These are phyloP conservation scores for Squalus acanthias DNA, from an alignment of 2,797 vertebrate genomes.

Conservation along the genomic window DNA sequence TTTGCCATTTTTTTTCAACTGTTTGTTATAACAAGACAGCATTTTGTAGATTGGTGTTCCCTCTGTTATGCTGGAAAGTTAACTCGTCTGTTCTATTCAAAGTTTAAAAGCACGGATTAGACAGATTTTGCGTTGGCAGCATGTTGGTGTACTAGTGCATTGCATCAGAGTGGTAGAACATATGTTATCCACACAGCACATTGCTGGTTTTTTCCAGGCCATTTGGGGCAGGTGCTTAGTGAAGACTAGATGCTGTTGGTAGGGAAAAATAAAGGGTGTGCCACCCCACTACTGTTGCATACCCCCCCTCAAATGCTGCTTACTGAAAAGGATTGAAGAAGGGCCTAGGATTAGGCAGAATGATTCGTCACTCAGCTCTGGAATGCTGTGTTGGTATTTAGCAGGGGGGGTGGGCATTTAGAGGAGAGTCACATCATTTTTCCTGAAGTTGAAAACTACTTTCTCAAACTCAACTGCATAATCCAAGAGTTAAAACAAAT, in stretches of 20 bases:
- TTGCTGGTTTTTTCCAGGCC: background rate
- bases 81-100: background rate
- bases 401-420: background rate
- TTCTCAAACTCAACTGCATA: background rate
- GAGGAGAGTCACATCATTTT: background rate
- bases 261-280: background rate
- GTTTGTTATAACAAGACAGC: background rate
- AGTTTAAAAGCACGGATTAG: background rate
- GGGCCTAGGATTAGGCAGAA: background rate
- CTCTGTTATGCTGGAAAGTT: slow-evolving; percentile 16
- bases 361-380: background rate
- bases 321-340: background rate
- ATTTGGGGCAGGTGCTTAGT: background rate
- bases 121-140: background rate
- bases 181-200: background rate
- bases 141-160: background rate
- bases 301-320: background rate
- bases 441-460: background rate
- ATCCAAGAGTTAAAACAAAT: background rate
- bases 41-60: background rate
- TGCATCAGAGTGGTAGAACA: background rate
- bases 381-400: background rate
- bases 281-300: background rate
- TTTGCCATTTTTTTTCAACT: background rate
- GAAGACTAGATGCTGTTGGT: background rate